Base-by-base conservation (phyloP, 2,888 invertebrate species). In the Busseola fusca region DNA sequence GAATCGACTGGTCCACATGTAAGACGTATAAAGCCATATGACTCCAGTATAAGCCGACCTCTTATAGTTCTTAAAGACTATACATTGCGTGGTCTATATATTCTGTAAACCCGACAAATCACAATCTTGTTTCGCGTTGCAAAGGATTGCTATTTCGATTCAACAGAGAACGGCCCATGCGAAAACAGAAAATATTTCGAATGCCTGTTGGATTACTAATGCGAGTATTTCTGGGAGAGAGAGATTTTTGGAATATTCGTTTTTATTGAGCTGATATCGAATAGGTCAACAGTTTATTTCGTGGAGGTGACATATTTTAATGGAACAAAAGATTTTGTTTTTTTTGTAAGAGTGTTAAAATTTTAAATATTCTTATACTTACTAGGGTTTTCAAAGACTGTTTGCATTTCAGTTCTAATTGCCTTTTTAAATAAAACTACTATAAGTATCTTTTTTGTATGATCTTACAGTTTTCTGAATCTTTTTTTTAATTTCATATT, bases 61-160 rank as follows among this genome's bases (percentile, higher is more conserved):
- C n/a, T 48, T 12, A 25, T 16, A 30, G n/a, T 42, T 50, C 1
- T 21, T 3, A 12, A 21, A 63, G n/a, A 10, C n/a, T 42, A 16
- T 6, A n/a, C 40, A n/a, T 37, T 27, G 30, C 7, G 14, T 54
- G 37, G 18, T 30, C 30, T 27, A 16, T 12, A 4, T 37, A 14
- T 27, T 65, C 12, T 63, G 69, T 40, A 48, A 52, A 42, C 25
- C 18, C 48, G n/a, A 37, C 42, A 37, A 57, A 65, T 45, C 56
- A 30, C 52, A 54, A 70, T 67, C 37, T 50, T 14, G 45, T 81
- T 76, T 58, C 67, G 34, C 42, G 37, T 70, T 69, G 42, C 67
- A 40, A 76, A 45, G n/a, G 18, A 45, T 75, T 76, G 59, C 66
- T 78, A 81, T 80, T 77, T 80, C n/a, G 45, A 54, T 57, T 5